Conservation (phyloP, 2,797 vertebrate species). For the Scyliorhinus canicula region DNA sequence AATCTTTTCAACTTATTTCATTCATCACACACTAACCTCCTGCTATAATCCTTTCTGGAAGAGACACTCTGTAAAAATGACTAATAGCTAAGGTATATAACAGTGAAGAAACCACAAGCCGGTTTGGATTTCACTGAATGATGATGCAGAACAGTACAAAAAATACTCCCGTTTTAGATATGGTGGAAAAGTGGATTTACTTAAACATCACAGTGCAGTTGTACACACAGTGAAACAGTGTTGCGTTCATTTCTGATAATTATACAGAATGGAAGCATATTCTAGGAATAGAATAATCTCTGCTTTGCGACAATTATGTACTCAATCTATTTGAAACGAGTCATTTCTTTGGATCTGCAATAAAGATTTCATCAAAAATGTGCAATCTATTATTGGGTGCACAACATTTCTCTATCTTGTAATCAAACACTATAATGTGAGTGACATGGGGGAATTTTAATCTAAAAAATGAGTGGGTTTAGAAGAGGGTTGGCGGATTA, state of each 20-base stretch:
- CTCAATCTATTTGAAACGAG: neutral
- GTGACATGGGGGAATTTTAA: neutral
- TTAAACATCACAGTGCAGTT: neutral
- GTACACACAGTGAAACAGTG: neutral
- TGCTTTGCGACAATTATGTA: neutral
- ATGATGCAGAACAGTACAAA: neutral
- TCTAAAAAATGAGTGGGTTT: neutral
- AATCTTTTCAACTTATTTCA: constrained; percentile 15
- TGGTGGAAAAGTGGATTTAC: neutral
- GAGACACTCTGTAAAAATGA: constrained; percentile 28
- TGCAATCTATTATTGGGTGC: neutral
- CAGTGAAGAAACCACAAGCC: constrained; percentile 14
- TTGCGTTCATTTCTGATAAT: constrained; percentile 14
- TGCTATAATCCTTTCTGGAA: constrained; percentile 27
- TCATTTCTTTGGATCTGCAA: neutral
- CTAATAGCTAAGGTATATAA: constrained; percentile 17
- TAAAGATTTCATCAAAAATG: neutral
- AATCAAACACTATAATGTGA: neutral
- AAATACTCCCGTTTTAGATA: neutral
- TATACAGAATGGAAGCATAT: neutral
- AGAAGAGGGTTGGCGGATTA: neutral
- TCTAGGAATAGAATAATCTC: neutral
- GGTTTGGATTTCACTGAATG: constrained; percentile 18
- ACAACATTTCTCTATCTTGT: neutral
- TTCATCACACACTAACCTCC: constrained; percentile 29